Conservation (phyloP, 2,113 vertebrate species). For the Benitochromis conjunctus region DNA sequence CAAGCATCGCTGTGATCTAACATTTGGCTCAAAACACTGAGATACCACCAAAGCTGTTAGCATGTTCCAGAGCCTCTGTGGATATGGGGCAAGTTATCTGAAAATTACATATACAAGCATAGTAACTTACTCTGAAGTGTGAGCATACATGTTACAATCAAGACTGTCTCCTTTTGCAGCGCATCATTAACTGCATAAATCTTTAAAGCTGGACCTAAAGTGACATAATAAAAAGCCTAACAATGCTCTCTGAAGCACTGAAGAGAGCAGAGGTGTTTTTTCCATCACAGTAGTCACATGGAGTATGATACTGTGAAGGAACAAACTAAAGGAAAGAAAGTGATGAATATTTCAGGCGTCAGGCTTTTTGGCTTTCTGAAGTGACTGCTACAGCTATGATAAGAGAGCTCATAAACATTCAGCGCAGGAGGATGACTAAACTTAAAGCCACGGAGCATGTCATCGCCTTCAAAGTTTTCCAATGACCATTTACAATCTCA, state of each 20-base stretch:
- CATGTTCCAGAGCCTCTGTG: not conserved
- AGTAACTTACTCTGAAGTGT: not conserved
- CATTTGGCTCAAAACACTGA: not conserved
- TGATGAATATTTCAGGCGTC: constrained; percentile 23
- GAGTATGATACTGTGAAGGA: not conserved
- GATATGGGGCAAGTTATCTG: not conserved
- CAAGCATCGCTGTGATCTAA: not conserved
- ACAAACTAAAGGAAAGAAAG: not conserved
- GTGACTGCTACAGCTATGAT: not conserved
- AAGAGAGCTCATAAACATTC: constrained; percentile 33
- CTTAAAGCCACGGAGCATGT: constrained; percentile 2
- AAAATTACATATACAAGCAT: not conserved
- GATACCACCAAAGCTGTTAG: not conserved
- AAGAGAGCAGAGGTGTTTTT: not conserved
- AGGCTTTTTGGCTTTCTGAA: not conserved
- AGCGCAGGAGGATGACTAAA: not conserved
- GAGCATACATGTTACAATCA: not conserved
- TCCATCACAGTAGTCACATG: not conserved
- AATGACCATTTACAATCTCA: not conserved
- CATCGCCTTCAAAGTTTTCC: constrained; percentile 19
- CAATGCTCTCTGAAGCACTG: not conserved
- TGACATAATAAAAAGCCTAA: not conserved
- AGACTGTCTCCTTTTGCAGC: not conserved
- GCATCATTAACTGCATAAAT: not conserved
- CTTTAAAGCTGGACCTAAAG: not conserved